Conservation (phyloP, 2,797 vertebrate genomes). For the Poeciliopsis infans region DNA sequence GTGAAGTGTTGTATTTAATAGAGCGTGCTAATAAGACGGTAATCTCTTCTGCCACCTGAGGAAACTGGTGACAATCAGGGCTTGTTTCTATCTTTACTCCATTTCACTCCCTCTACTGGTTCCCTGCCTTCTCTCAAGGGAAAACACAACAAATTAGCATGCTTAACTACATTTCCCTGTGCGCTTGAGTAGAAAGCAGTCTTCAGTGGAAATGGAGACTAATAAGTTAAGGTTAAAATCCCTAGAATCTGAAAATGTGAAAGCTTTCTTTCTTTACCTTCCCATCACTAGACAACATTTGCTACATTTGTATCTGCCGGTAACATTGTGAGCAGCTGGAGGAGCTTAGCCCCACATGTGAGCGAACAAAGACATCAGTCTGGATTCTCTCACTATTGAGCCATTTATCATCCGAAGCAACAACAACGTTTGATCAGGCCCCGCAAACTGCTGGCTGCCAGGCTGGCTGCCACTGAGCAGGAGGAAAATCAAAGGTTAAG, state of each 20-base stretch:
- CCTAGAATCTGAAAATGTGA: neutral
- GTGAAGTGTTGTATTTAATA: constrained; percentile 42
- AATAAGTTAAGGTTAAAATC: too few species aligned
- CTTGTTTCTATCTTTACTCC: constrained; percentile 52
- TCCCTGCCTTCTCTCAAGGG: constrained; percentile 37
- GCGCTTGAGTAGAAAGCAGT: constrained; percentile 28
- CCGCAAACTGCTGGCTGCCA: constrained; percentile 36
- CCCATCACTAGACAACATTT: neutral
- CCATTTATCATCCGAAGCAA: constrained; percentile 34
- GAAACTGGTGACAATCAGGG: constrained; percentile 55
- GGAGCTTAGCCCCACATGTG: neutral
- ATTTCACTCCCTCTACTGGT: constrained; percentile 39
- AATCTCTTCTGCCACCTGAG: constrained; percentile 34
- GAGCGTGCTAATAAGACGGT: constrained; percentile 56
- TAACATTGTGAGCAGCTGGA: neutral
- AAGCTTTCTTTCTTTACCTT: neutral
- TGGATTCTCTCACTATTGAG: constrained; percentile 19
- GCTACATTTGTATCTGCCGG: neutral
- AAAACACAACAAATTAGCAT: constrained; percentile 43
- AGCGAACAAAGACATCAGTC: constrained; percentile 16
- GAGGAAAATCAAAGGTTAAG: constrained; percentile 58
- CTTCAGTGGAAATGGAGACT: neutral
- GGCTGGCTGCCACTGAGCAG: constrained; percentile 42
- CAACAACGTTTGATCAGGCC: constrained; percentile 38
- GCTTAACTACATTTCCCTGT: constrained; percentile 58